A percentile compares a stretch with the other conserved stretches of the same genome.
Evolutionary conservation across 2,888 invertebrate species (phyloP).

Genomic region (Heteromurus nitidus): DNA sequence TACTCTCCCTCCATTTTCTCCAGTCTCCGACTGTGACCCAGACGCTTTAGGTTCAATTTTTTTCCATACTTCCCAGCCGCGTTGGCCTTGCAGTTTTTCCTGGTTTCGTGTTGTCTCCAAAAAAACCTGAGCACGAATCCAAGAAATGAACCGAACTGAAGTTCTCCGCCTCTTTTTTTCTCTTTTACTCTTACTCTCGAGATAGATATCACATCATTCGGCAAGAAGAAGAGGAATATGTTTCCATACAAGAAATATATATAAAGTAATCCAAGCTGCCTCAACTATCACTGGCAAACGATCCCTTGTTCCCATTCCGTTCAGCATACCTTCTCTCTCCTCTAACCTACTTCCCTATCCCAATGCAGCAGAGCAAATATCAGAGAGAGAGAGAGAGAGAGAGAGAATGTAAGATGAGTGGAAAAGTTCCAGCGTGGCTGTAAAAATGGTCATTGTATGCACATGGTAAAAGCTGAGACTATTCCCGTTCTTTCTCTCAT

Average conservation of each 20-base stretch:
- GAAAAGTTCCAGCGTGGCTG: background rate
- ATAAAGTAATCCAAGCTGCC: background rate
- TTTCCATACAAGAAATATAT: slow-evolving; percentile 32
- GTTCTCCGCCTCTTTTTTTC: slow-evolving; percentile 7
- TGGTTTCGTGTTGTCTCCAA: background rate
- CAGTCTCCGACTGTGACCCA: slow-evolving; percentile 48
- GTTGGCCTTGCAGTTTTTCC: background rate
- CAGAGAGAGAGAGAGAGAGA: background rate
- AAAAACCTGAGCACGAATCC: background rate
- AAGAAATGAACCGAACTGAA: background rate
- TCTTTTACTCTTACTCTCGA: too few relatives aligned
- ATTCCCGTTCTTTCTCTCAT: background rate
- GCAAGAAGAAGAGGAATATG: too few relatives aligned
- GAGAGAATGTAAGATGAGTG: background rate
- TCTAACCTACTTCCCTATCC: slow-evolving; percentile 18
- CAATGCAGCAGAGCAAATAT: slow-evolving; percentile 9
- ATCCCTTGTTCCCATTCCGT: too few relatives aligned
- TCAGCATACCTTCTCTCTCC: background rate
- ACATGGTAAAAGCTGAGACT: slow-evolving; percentile 10
- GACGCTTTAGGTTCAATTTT: slow-evolving; percentile 24
- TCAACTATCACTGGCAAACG: background rate
- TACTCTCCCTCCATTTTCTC: slow-evolving; percentile 17
- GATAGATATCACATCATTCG: slow-evolving; percentile 12
- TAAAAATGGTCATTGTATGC: slow-evolving; percentile 3
- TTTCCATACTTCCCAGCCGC: background rate